These are phyloP conservation scores for Dendrocopos noguchii DNA, from an alignment of 2,113 vertebrate species.

Conservation along the genomic window DNA sequence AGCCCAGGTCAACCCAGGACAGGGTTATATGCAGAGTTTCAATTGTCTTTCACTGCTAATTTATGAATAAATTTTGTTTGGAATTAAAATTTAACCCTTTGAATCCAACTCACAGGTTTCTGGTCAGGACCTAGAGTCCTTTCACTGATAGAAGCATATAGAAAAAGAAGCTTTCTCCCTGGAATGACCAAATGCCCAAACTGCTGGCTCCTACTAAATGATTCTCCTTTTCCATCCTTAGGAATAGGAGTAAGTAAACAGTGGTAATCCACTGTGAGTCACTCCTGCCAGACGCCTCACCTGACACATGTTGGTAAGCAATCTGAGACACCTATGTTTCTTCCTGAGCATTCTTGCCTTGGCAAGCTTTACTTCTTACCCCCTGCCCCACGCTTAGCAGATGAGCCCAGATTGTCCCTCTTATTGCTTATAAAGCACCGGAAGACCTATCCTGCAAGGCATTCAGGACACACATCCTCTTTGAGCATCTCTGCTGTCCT, in stretches of 20 bases:
- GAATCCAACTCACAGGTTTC: not conserved
- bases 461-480: not conserved
- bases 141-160: not conserved
- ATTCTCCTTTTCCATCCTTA: not conserved
- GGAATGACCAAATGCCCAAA: not conserved
- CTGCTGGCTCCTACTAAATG: not conserved
- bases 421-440: not conserved
- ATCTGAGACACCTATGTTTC: not conserved
- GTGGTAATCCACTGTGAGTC: not conserved
- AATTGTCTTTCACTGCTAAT: not conserved
- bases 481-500: not conserved
- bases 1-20: not conserved
- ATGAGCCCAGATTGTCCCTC: not conserved
- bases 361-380: not conserved
- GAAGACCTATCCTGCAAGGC: not conserved
- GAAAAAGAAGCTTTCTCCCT: not conserved
- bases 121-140: not conserved
- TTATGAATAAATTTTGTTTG: not conserved
- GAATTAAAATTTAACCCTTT: not conserved
- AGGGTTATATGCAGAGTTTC: not conserved
- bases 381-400: not conserved
- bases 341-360: not conserved
- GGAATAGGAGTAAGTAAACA: not conserved
- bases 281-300: not conserved
- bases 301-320: not conserved